These are phyloP conservation scores for Drosophila antonietae DNA, from an alignment of 2,888 invertebrate genomes.

Conservation along the genomic window DNA sequence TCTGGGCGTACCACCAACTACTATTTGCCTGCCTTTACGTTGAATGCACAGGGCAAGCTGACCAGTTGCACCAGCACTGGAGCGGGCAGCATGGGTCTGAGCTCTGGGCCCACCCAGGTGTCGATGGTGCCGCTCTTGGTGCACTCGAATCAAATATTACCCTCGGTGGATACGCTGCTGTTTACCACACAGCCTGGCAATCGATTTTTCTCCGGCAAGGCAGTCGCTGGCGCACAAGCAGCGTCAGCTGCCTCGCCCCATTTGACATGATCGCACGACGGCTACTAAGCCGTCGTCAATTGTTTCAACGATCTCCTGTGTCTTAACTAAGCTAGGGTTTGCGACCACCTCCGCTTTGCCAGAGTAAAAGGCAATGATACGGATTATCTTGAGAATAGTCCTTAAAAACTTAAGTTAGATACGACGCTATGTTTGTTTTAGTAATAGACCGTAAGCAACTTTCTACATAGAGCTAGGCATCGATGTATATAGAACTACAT, in stretches of 20 bases:
- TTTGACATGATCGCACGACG: slow-evolving; percentile 69
- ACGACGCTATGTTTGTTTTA: slow-evolving; percentile 73
- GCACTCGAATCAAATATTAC: slow-evolving; percentile 81
- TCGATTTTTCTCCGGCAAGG: slow-evolving; percentile 69
- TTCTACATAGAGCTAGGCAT: slow-evolving; percentile 64
- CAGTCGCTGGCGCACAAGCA: slow-evolving; percentile 26
- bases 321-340: slow-evolving; percentile 77
- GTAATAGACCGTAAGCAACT: slow-evolving; percentile 59
- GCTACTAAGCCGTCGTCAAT: slow-evolving; percentile 46
- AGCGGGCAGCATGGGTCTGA: slow-evolving; percentile 11
- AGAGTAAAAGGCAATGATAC: slow-evolving; percentile 51
- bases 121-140: slow-evolving; percentile 72
- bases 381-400: slow-evolving; percentile 55
- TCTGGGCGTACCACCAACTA: slow-evolving; percentile 57
- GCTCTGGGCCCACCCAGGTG: slow-evolving; percentile 48
- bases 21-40: slow-evolving; percentile 70
- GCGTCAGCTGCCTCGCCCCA: slow-evolving; percentile 49
- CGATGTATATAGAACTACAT: slow-evolving; percentile 53
- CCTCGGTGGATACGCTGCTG: slow-evolving; percentile 83
- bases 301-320: slow-evolving; percentile 76
- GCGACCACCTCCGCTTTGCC: slow-evolving; percentile 49
- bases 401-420: slow-evolving; percentile 58
- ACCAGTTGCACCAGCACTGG: slow-evolving; percentile 39
- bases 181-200: slow-evolving; percentile 74
- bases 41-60: slow-evolving; percentile 68